Base-by-base conservation (phyloP, 1,140 invertebrate genomes). In the Thaumatotibia leucotreta region DNA sequence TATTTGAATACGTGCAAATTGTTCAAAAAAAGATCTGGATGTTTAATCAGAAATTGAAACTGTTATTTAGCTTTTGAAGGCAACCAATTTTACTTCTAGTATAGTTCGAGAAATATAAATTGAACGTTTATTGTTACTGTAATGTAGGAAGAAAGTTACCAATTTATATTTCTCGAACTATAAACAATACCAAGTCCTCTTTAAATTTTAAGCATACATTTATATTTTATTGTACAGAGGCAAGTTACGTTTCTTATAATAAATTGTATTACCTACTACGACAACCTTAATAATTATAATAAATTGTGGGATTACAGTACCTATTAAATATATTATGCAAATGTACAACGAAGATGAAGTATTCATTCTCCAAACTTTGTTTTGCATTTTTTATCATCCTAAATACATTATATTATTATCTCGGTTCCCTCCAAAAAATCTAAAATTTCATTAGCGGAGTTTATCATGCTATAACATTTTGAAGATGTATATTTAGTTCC, bases 391-490 rank as follows among this genome's bases (percentile, higher is more conserved):
- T 29, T 27, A 29, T 58, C 52, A n/a, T 58, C n/a, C n/a, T 24
- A 20, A 58, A 58, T 31, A 58, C 29, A 58, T 58, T n/a, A 29
- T 58, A 58, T n/a, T n/a, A n/a, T n/a, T n/a, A n/a, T n/a, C n/a
- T n/a, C 52, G 52, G 14, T 58, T 49, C 24, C 6, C 52, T 27
- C 52, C 52, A 27, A 58, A 58, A 58, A 27, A 11, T 10, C 27
- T 0, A 10, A 31, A 58, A 58, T 58, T 22, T 27, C 23, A 58
- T 58, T 58, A 27, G n/a, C 11, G 11, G n/a, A 27, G 52, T 58
- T 58, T 45, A 9, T 23, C 23, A 35, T 39, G n/a, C 10, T 9
- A 4, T 29, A 58, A 24, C 24, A 3, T n/a, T 54, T 29, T n/a
- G 2, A 27, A 31, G 52, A 4, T 29, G n/a, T n/a, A n/a, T n/a